Conservation (phyloP, 2,113 vertebrate species). For the Calypte anna region DNA sequence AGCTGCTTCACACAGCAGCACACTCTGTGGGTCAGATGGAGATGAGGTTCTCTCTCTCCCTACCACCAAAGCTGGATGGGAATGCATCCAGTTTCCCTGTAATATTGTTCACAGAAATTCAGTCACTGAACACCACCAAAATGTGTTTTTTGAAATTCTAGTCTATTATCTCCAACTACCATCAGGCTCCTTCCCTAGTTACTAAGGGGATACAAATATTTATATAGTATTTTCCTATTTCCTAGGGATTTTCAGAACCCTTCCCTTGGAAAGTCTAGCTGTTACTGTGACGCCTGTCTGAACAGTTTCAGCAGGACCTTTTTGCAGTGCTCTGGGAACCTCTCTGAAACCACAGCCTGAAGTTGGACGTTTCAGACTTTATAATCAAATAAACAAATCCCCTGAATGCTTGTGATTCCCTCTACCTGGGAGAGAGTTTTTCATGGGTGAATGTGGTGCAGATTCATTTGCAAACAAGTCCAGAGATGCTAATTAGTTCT, state of each 20-base stretch:
- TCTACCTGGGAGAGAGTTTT: background rate
- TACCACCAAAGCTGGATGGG: background rate
- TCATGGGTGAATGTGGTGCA: background rate
- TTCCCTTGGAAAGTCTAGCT: background rate
- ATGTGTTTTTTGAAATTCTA: background rate
- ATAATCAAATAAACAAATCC: background rate
- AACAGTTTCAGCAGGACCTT: background rate
- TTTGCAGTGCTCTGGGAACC: background rate
- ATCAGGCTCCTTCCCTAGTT: background rate
- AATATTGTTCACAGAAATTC: background rate
- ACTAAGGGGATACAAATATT: background rate
- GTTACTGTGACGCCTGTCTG: background rate
- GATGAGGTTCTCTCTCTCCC: background rate
- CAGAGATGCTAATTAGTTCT: background rate
- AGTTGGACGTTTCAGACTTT: background rate
- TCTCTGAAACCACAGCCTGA: background rate
- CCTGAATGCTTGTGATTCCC: background rate
- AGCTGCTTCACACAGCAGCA: background rate
- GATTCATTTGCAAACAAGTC: background rate
- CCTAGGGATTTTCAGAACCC: background rate
- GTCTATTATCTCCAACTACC: too few species aligned
- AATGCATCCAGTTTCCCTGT: background rate
- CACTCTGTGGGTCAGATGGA: background rate
- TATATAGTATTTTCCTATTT: background rate
- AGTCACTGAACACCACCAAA: background rate